Evolutionary conservation across 53 echinoderm and acorn worm species (phyloP), one percentile per base, ranked within the genome.

Genomic region (Glandiceps talaboti): DNA sequence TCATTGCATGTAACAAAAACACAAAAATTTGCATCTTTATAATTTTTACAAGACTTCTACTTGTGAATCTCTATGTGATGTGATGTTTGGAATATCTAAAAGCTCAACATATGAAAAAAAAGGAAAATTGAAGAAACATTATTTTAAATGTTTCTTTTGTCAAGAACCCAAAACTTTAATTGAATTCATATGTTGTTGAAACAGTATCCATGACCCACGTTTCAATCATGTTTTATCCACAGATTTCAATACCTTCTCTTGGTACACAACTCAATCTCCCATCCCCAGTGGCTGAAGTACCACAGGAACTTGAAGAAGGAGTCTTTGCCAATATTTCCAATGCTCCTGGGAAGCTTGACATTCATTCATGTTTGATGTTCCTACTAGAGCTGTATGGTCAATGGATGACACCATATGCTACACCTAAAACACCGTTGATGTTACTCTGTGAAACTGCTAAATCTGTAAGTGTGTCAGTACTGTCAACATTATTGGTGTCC

Each of bases 391-490:
- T 99, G 32, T 99, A 91, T 28, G 93, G 93, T 25, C 93, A 99
- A 73, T 99, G 99, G 99, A 76, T 99, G 73, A 88, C 89, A 6
- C 99, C 93, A 1, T 88, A 80, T 20, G 85, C 99, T 0, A 89
- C 86, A 28, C 89, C 93, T 25, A 32, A 85, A 73, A 93, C 99
- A 20, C 93, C 99, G 0, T 93, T 99, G 31, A 99, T 99, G 99
- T 89, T 93, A 31, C 91, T 99, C 1, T 99, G 99, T 64, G 99
- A 99, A 80, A 99, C 99, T 0, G 93, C 92, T 84, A 99, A 99
- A 84, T 99, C 93, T 27, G 99, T 99, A n/a, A 97, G 93, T 82
- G 31, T 32, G 33, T n/a, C n/a, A n/a, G n/a, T n/a, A n/a, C n/a
- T n/a, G n/a, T n/a, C n/a, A n/a, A n/a, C n/a, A n/a, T n/a, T n/a